Base-by-base conservation (phyloP, 1,140 invertebrate species). In the Ladona fulva region DNA sequence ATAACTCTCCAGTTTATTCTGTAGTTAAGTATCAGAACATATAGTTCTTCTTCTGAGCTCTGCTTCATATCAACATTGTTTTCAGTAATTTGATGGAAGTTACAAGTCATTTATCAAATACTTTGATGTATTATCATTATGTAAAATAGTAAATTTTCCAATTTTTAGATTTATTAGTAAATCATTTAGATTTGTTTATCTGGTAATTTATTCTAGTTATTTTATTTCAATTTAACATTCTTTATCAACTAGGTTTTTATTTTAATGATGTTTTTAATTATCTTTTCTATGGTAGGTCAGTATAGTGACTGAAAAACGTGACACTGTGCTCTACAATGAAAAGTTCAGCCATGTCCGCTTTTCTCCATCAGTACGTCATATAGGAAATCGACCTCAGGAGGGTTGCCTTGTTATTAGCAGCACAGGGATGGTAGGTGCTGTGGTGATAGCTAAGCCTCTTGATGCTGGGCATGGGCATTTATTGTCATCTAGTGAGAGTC, bases 321-420 rank as follows among this genome's bases (percentile, higher is more conserved):
- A 97, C 80, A 91, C 88, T 80, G 84, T 89, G 5, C 89, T 91
- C 12, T 97, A 96, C 83, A 90, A 87, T 76, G 96, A 97, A 66
- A 96, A 96, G 84, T 96, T 96, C 82, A 91, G 90, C 81, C 87
- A 93, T 82, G 83, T 92, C 16, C 88, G 91, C 77, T 92, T 93
- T 82, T 88, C 89, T 14, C 93, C 95, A 74, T 94, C 94, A 0
- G 89, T 97, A 0, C 90, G 92, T 82, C 91, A 94, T 80, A 96
- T 97, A 86, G 96, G 95, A 0, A 92, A 94, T 25, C 89, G 91
- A 79, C 90, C 94, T 10, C 86, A 91, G 24, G 93, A 93, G 83
- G 96, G 96, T 0, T 94, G 91, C 81, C 84, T 95, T 42, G 87
- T 95, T 29, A 88, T 97, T 24, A 94, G 94, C 1, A 91, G 92